Base-by-base conservation (phyloP, 1,140 invertebrate species). In the Drosophila sechellia region DNA sequence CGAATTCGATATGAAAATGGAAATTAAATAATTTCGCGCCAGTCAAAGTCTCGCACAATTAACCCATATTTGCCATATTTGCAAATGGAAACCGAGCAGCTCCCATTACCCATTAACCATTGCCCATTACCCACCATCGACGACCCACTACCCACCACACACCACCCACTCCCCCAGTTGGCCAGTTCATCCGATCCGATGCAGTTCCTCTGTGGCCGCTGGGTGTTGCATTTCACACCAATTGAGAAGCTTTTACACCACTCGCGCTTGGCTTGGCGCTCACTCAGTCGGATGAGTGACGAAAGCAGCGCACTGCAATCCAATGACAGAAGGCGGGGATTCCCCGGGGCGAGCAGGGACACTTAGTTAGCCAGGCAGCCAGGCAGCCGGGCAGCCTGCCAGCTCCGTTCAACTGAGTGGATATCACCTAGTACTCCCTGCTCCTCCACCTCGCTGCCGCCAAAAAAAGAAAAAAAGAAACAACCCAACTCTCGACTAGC, bases 201-300 rank as follows among this genome's bases (percentile, higher is more conserved):
- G 45, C 43, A 48, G 49, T 60, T 50, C 31, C 6, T 25, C 56
- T 53, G 42, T 31, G 68, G 53, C 61, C 43, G 54, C 39, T 68
- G 79, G 84, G 81, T 89, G 85, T 84, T 89, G 84, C 79, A 89
- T 89, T 89, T 89, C 84, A 89, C 84, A 89, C 84, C 85, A 89
- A 74, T 77, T 89, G 70, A 37, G 79, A 59, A 68, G 78, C 72
- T 75, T 83, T 72, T 57, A 53, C 55, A 55, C 34, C 77, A 60
- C 79, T 87, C 77, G 74, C 81, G 65, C 79, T 76, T 79, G 74
- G 57, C 83, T 83, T 59, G 77, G 81, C 81, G 83, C 65, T 59
- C 83, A 89, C 84, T 83, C 83, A 86, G 40, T 86, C 79, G 83
- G 65, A 79, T 86, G 83, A 87, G 86, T 86, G 83, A 89, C 71